A percentile compares a stretch with the other conserved stretches of the same genome.
These are phyloP conservation scores for Cephalopholis sonnerati DNA, from an alignment of 2,113 vertebrate species.

Conservation along the genomic window DNA sequence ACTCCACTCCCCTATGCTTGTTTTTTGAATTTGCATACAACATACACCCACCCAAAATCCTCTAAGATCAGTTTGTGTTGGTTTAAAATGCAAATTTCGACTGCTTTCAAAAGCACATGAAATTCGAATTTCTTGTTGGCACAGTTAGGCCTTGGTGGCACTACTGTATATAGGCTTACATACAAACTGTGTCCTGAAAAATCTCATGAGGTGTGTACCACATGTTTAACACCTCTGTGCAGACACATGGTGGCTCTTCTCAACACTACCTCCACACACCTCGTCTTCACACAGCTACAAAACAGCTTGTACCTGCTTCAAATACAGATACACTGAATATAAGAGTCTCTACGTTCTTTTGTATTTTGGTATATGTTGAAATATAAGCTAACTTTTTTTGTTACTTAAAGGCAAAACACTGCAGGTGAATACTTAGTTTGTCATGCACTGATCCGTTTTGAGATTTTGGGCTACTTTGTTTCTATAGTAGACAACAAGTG, in stretches of 20 bases:
- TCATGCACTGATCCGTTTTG: too few relatives aligned
- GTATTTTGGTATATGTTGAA: not conserved
- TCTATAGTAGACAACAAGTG: too few relatives aligned
- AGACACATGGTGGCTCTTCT: not conserved
- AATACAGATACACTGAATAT: not conserved
- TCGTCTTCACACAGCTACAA: not conserved
- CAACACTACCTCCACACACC: not conserved
- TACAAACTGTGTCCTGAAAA: not conserved
- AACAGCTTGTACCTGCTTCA: too few relatives aligned
- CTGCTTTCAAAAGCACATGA: not conserved
- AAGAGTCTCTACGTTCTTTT: too few relatives aligned
- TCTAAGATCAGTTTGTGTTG: not conserved
- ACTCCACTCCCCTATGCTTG: not conserved
- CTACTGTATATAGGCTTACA: too few relatives aligned
- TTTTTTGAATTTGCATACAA: conserved; percentile 3
- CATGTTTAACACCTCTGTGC: not conserved
- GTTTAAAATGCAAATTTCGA: not conserved
- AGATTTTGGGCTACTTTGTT: too few relatives aligned
- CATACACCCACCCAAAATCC: conserved; percentile 16
- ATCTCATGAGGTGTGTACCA: not conserved
- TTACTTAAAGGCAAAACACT: too few relatives aligned
- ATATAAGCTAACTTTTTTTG: not conserved
- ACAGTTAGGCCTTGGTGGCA: not conserved
- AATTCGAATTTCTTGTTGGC: not conserved
- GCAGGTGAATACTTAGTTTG: too few relatives aligned